A percentile compares a stretch with the other conserved stretches of the same genome.
These are phyloP conservation scores for Podabrus alpinus DNA, from an alignment of 2,888 invertebrate species.

Conservation along the genomic window DNA sequence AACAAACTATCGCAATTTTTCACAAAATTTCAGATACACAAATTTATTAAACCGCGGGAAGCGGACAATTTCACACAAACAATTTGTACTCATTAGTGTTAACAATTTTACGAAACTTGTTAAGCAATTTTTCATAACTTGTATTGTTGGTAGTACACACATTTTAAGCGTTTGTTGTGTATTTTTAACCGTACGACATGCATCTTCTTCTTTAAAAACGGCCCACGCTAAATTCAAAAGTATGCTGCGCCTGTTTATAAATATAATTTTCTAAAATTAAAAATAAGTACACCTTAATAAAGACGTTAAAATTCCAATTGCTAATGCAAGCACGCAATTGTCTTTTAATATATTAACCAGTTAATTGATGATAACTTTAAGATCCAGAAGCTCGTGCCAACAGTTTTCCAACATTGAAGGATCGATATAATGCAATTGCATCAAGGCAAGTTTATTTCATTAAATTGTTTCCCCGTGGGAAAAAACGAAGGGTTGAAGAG, in stretches of 20 bases:
- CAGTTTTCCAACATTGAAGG: neutral
- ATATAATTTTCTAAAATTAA: slow-evolving; percentile 7
- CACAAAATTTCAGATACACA: neutral
- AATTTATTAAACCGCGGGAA: neutral
- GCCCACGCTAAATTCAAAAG: slow-evolving; percentile 15
- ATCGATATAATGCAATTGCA: neutral
- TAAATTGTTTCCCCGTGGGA: neutral
- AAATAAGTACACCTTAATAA: slow-evolving; percentile 2
- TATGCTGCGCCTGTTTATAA: slow-evolving; percentile 11
- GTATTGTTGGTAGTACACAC: neutral
- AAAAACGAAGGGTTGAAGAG: neutral
- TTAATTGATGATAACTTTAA: neutral
- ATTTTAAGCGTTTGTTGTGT: neutral
- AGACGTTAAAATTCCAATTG: slow-evolving; percentile 10
- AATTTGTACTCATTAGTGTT: slow-evolving; percentile 21
- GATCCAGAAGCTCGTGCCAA: neutral
- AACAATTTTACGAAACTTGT: slow-evolving; percentile 19
- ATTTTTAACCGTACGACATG: neutral
- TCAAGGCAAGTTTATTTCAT: neutral
- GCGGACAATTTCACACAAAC: neutral
- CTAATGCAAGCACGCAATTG: slow-evolving; percentile 6
- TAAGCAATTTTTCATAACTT: slow-evolving; percentile 20
- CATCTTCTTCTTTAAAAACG: slow-evolving; percentile 11
- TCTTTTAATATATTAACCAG: neutral
- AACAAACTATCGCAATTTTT: neutral